Evolutionary conservation across 2,888 invertebrate species (phyloP).

Genomic region (Homarus gammarus): DNA sequence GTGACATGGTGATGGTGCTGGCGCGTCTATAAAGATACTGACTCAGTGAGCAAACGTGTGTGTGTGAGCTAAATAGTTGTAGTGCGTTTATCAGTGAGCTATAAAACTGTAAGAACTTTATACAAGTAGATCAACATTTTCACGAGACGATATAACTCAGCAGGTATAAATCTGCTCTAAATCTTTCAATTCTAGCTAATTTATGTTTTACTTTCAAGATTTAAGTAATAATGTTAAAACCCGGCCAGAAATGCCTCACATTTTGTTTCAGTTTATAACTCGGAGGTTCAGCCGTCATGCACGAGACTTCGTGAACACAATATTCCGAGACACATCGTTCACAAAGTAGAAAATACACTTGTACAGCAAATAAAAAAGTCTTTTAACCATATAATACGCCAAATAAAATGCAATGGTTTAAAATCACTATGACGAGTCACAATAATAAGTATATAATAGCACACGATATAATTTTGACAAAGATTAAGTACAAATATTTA

Average conservation of each 20-base stretch:
- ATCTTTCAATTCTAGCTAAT: background rate
- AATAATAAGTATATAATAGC: too few species aligned
- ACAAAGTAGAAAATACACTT: background rate
- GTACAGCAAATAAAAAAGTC: too few species aligned
- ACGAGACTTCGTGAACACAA: background rate
- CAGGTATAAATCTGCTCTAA: background rate
- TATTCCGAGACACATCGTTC: background rate
- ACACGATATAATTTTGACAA: background rate
- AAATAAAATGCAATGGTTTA: background rate
- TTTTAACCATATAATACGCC: background rate
- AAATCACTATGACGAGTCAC: background rate
- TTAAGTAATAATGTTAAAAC: too few species aligned
- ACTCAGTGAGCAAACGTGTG: too few species aligned
- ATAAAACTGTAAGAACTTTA: background rate
- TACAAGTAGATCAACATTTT: background rate
- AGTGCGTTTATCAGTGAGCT: too few species aligned
- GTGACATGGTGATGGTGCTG: too few species aligned
- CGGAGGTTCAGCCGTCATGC: background rate
- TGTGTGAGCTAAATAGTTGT: too few species aligned
- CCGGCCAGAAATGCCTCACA: background rate
- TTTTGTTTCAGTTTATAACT: too few species aligned
- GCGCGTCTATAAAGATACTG: too few species aligned
- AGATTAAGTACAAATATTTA: too few species aligned
- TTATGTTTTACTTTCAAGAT: too few species aligned
- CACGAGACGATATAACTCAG: background rate